Percentiles rank a stretch among this genome's conserved stretches.
phyloP scores from a whole-genome alignment of 1,140 invertebrate species.

The Atta texana region DNA sequence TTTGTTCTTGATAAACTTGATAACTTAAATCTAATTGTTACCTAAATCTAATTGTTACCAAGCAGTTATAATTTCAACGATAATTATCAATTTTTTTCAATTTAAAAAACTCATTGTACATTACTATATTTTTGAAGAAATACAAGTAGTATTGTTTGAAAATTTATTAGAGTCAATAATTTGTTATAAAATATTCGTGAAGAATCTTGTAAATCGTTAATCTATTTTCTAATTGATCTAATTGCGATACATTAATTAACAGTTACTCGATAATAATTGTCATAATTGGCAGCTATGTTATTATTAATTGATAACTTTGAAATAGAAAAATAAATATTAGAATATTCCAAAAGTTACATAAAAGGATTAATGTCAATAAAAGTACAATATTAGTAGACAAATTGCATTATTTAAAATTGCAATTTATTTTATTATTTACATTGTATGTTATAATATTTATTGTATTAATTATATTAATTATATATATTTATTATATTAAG shows the following conservation, averaged over 20 bases:
- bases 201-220: not conserved
- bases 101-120: not conserved
- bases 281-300: not conserved
- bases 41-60: not conserved
- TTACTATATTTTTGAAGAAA: not conserved
- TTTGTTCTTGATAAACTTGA: not conserved
- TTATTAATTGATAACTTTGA: not conserved
- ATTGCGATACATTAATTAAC: not conserved
- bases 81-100: not conserved
- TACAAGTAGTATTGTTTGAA: not conserved
- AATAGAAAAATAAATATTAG: not conserved
- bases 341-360: not conserved
- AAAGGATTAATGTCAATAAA: not conserved
- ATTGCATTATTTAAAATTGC: not conserved
- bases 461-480: not conserved
- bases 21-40: not conserved
- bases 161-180: slow-evolving; percentile 9
- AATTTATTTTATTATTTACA: not conserved
- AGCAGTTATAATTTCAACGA: not conserved
- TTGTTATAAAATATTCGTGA: not conserved
- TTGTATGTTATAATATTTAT: not conserved
- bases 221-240: not conserved
- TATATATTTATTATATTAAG: not conserved
- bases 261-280: not conserved
- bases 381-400: not conserved